These are phyloP conservation scores for Muscina levida DNA, from an alignment of 2,888 invertebrate species.

Conservation along the genomic window DNA sequence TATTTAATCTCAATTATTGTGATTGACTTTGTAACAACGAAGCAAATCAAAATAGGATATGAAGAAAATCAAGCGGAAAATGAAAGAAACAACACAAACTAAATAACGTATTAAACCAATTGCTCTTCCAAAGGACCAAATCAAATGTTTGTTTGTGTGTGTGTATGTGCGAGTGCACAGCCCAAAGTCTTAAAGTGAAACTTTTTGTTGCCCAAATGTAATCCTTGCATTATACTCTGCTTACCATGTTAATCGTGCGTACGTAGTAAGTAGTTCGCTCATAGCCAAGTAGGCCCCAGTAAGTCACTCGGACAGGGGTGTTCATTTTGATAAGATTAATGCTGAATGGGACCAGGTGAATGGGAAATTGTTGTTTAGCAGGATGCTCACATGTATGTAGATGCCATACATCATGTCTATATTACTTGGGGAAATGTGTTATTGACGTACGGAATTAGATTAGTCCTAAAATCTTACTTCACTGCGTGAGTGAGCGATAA, in stretches of 20 bases:
- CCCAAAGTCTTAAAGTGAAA: neutral
- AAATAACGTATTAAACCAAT: slow-evolving; percentile 15
- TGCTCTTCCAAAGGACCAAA: neutral
- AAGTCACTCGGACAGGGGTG: too few species aligned
- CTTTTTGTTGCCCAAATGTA: slow-evolving; percentile 10
- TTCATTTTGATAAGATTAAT: too few species aligned
- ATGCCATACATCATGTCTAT: too few species aligned
- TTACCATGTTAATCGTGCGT: too few species aligned
- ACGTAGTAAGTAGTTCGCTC: too few species aligned
- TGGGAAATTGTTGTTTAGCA: neutral
- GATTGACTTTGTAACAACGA: slow-evolving; percentile 71
- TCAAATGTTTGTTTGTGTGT: neutral
- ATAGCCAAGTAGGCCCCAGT: too few species aligned
- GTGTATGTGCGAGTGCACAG: neutral
- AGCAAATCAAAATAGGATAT: slow-evolving; percentile 52
- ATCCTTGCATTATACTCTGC: neutral
- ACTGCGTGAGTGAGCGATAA: neutral
- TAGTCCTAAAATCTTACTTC: slow-evolving; percentile 35
- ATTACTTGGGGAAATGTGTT: slow-evolving; percentile 9
- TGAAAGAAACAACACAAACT: slow-evolving; percentile 19
- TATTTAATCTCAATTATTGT: slow-evolving; percentile 74
- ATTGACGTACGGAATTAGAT: slow-evolving; percentile 45
- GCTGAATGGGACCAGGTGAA: neutral
- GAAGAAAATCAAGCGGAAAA: slow-evolving; percentile 51
- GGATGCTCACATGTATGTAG: too few species aligned